These are phyloP conservation scores for Pandemis heparana DNA, from an alignment of 2,888 invertebrate genomes.

Conservation along the genomic window DNA sequence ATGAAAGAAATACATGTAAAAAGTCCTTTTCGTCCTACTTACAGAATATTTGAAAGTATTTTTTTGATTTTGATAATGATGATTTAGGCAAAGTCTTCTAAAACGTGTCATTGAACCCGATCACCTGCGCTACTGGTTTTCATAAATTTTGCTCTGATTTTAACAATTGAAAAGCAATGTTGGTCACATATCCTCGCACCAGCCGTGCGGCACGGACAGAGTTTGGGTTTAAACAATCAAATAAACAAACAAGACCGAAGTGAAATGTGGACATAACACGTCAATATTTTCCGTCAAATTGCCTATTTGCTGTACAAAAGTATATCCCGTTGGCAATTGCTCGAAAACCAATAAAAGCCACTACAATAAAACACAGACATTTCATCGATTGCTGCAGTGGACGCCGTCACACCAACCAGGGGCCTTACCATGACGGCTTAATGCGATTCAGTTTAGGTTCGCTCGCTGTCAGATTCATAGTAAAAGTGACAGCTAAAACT, in stretches of 20 bases:
- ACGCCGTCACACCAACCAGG: conserved; percentile 5
- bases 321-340: conserved; percentile 25
- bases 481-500: too few relatives aligned
- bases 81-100: background rate
- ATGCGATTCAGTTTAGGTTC: too few relatives aligned
- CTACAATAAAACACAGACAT: conserved; percentile 36
- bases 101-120: background rate
- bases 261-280: conserved; percentile 11
- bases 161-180: background rate
- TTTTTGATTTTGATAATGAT: too few relatives aligned
- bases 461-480: too few relatives aligned
- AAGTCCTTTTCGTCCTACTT: too few relatives aligned
- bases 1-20: too few relatives aligned
- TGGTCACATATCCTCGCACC: background rate
- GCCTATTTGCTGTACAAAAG: conserved; percentile 13
- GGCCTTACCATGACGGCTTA: too few relatives aligned
- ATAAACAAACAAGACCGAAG: background rate
- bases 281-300: conserved; percentile 30
- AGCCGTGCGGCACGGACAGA: background rate
- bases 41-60: too few relatives aligned
- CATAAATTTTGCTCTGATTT: background rate
- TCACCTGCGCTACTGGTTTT: background rate
- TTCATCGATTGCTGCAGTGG: conserved; percentile 22
- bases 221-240: background rate
- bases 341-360: conserved; percentile 34